These are phyloP conservation scores for Podotricha telesiphe DNA, from an alignment of 2,888 invertebrate species.

Conservation along the genomic window DNA sequence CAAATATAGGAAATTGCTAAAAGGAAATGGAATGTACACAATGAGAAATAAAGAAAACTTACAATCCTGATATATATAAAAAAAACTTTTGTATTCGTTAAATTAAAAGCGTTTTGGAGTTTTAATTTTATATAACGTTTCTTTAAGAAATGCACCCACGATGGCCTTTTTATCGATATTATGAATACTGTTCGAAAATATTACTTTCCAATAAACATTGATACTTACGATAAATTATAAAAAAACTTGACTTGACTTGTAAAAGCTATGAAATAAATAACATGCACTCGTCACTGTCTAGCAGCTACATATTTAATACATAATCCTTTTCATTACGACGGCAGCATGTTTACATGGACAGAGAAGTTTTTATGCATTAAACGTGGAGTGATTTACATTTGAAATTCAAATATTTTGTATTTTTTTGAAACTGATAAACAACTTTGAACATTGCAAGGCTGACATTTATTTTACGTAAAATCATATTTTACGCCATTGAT, in stretches of 20 bases:
- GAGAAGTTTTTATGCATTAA: conserved; percentile 47
- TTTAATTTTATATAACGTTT: neutral
- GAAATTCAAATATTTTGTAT: neutral
- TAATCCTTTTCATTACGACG: conserved; percentile 52
- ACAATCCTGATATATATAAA: conserved; percentile 16
- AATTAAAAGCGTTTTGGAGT: neutral
- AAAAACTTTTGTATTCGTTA: conserved; percentile 9
- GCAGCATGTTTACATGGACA: conserved; percentile 50
- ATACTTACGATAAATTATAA: too few species aligned
- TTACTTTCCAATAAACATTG: too few species aligned
- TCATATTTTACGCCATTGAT: neutral
- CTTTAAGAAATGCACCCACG: neutral
- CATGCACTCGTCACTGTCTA: conserved; percentile 37
- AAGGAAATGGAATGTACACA: conserved; percentile 21
- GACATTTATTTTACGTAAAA: neutral
- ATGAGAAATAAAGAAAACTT: conserved; percentile 23
- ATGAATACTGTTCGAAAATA: too few species aligned
- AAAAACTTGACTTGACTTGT: too few species aligned
- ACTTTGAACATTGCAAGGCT: neutral
- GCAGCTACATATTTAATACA: conserved; percentile 51
- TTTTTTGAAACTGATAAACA: neutral
- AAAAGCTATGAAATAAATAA: conserved; percentile 17
- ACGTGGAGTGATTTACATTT: neutral
- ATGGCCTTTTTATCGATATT: too few species aligned
- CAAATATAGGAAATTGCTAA: conserved; percentile 20